phyloP scores from a whole-genome alignment of 2,113 vertebrate genomes.

The Pyxicephalus adspersus region DNA sequence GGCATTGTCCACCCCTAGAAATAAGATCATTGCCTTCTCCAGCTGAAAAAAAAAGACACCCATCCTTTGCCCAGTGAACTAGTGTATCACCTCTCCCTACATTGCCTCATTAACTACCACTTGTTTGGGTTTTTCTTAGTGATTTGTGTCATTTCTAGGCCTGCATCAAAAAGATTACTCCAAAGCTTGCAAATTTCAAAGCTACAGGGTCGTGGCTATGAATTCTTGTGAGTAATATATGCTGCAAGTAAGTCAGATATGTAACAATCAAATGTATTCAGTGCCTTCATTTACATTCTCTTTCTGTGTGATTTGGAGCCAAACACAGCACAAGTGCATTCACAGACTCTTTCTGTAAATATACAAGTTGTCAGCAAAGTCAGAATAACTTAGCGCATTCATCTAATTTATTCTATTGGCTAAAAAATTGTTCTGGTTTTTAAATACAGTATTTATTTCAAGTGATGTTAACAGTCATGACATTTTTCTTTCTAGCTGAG shows the following conservation, averaged over 20 bases:
- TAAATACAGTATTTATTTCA: slow-evolving; percentile 10
- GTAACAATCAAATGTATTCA: slow-evolving; percentile 34
- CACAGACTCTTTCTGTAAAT: slow-evolving; percentile 6
- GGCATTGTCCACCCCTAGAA: too few species aligned
- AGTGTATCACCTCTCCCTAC: too few species aligned
- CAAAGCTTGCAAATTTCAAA: not conserved
- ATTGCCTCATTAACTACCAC: too few species aligned
- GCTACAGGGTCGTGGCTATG: not conserved
- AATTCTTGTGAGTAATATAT: slow-evolving; percentile 14
- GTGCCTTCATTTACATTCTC: slow-evolving; percentile 28
- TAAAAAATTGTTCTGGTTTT: not conserved
- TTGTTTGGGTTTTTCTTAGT: too few species aligned
- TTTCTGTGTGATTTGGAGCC: slow-evolving; percentile 21
- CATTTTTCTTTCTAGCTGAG: not conserved
- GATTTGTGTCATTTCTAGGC: too few species aligned
- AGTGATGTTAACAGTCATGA: not conserved
- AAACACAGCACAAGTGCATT: slow-evolving; percentile 20
- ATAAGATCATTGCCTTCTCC: too few species aligned
- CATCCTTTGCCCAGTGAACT: too few species aligned
- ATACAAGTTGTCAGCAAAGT: slow-evolving; percentile 24
- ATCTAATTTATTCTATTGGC: slow-evolving; percentile 33
- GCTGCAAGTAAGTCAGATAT: slow-evolving; percentile 24
- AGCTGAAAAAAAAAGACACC: too few species aligned
- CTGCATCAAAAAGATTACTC: too few species aligned
- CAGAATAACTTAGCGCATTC: slow-evolving; percentile 26